These are phyloP conservation scores for Phaonia tiefii DNA, from an alignment of 2,888 invertebrate species.

Conservation along the genomic window DNA sequence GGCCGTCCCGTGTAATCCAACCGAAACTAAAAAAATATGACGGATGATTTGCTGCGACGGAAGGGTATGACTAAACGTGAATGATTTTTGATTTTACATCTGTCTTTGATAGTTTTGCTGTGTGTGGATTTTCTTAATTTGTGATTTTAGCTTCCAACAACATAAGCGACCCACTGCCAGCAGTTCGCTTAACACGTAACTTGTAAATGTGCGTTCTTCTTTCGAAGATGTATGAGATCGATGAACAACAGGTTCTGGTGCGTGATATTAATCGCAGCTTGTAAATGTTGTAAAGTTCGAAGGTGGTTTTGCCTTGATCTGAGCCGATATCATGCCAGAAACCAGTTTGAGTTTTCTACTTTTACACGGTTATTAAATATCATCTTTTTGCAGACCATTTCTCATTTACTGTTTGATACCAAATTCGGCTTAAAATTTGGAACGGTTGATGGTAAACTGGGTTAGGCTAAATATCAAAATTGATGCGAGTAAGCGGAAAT, in stretches of 20 bases:
- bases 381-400: neutral
- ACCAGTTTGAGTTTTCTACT: constrained; percentile 33
- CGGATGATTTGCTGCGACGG: neutral
- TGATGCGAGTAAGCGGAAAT: constrained; percentile 3
- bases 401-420: neutral
- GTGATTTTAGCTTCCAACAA: too few relatives aligned
- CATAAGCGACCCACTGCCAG: neutral
- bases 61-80: constrained; percentile 8
- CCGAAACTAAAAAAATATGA: too few relatives aligned
- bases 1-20: neutral
- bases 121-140: too few relatives aligned
- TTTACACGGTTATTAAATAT: neutral
- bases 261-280: constrained; percentile 4
- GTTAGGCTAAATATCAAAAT: neutral
- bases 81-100: neutral
- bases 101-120: too few relatives aligned
- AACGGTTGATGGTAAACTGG: neutral
- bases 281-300: neutral
- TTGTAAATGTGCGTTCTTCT: neutral
- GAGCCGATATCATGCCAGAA: constrained; percentile 44
- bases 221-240: neutral
- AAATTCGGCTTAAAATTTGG: constrained; percentile 15
- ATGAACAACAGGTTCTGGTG: constrained; percentile 7
- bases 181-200: neutral
- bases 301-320: constrained; percentile 51